Percentiles rank a stretch among this genome's conserved stretches.
These are phyloP conservation scores for Apaloderma vittatum DNA, from an alignment of 2,113 vertebrate genomes.

Conservation along the genomic window DNA sequence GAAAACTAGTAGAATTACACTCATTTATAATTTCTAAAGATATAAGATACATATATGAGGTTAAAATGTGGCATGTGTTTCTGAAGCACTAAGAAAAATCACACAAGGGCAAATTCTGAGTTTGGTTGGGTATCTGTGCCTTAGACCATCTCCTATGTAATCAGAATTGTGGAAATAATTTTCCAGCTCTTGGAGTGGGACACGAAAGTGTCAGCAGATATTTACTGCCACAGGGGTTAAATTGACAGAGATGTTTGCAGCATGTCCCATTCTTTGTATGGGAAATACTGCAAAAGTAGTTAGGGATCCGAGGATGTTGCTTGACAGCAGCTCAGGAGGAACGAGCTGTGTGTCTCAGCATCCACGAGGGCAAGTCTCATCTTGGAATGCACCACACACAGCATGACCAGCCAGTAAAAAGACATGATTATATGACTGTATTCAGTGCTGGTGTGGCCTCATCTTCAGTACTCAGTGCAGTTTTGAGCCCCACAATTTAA, in stretches of 20 bases:
- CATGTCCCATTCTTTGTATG: not conserved
- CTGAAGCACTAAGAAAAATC: not conserved
- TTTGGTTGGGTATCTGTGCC: not conserved
- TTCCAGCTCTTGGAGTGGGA: not conserved
- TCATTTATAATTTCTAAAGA: not conserved
- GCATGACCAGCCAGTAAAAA: rapidly evolving
- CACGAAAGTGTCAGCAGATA: not conserved
- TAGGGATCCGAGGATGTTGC: not conserved
- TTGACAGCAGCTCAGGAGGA: rapidly evolving
- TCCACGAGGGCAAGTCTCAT: not conserved
- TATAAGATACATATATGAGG: not conserved
- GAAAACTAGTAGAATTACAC: not conserved
- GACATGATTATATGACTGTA: rapidly evolving
- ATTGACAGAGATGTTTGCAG: not conserved
- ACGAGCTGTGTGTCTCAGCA: not conserved
- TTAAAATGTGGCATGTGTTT: not conserved
- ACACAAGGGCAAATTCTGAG: not conserved
- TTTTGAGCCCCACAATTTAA: not conserved
- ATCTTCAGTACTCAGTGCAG: not conserved
- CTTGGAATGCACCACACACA: not conserved
- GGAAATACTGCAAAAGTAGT: not conserved
- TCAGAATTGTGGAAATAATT: not conserved
- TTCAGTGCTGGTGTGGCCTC: rapidly evolving
- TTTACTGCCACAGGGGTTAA: not conserved
- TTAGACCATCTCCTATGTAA: not conserved